These are phyloP conservation scores for Lacanobia wlatinum DNA, from an alignment of 2,888 invertebrate species.

Conservation along the genomic window DNA sequence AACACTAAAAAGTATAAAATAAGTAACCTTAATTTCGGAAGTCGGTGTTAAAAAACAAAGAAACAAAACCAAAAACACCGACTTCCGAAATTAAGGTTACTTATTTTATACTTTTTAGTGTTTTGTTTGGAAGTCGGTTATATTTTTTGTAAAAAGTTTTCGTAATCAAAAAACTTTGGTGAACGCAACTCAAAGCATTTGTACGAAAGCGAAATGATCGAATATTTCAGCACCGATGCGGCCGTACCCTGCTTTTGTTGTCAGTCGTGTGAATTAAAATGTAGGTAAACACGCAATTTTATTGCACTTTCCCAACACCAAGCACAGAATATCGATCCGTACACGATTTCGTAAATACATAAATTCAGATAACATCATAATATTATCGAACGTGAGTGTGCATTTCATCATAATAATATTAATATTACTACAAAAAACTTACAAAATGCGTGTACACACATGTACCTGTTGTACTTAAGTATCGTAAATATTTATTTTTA, in stretches of 20 bases:
- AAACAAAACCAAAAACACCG: no score
- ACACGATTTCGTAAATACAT: constrained; percentile 42
- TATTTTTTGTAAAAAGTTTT: no score
- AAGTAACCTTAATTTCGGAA: no score
- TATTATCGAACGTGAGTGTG: constrained; percentile 12
- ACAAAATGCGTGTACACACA: constrained; percentile 11
- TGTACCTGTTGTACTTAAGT: constrained; percentile 10
- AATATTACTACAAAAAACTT: constrained; percentile 26
- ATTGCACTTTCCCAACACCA: constrained; percentile 21
- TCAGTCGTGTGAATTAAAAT: constrained; percentile 6
- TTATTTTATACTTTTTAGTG: no score
- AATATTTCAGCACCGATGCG: background rate
- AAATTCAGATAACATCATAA: constrained; percentile 37
- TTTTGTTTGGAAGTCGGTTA: no score
- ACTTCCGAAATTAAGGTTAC: no score
- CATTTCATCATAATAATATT: constrained; percentile 30
- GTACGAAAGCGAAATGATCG: background rate
- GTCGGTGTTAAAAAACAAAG: no score
- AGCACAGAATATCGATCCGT: constrained; percentile 1
- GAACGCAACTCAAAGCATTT: background rate
- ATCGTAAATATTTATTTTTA: constrained; percentile 50
- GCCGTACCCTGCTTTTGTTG: background rate
- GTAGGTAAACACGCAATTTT: constrained; percentile 15
- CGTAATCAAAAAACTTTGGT: background rate
- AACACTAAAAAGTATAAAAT: no score